Conservation (phyloP, 2,888 invertebrate genomes). For the Xanthia icteritia region DNA sequence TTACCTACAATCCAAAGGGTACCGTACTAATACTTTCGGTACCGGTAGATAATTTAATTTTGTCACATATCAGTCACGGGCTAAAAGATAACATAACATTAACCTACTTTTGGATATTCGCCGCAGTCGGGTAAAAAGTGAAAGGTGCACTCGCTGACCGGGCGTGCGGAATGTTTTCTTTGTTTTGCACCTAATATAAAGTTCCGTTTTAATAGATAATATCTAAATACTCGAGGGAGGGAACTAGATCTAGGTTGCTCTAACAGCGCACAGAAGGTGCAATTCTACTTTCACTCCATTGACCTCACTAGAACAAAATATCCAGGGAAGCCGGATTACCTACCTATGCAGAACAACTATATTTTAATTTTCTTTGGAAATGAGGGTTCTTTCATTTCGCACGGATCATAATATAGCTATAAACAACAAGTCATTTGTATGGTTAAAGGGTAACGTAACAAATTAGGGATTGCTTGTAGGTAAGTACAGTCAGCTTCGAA, state of each 20-base stretch:
- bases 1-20: background rate
- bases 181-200: background rate
- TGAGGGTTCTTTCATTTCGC: background rate
- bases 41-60: background rate
- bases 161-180: background rate
- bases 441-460: background rate
- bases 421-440: background rate
- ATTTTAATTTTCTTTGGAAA: background rate
- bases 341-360: background rate
- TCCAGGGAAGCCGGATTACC: background rate
- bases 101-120: background rate
- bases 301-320: background rate
- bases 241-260: background rate
- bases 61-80: too few relatives aligned
- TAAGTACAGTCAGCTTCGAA: background rate
- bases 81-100: conserved; percentile 9
- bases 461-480: background rate
- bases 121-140: conserved; percentile 25
- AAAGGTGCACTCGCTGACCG: conserved; percentile 13
- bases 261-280: background rate
- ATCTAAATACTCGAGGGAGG: background rate
- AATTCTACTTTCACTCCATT: background rate
- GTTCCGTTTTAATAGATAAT: background rate
- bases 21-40: too few relatives aligned
- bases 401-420: background rate